Evolutionary conservation across 2,888 invertebrate genomes (phyloP), one percentile per base, ranked within the genome.

Genomic region (Synanthedon tipuliformis): DNA sequence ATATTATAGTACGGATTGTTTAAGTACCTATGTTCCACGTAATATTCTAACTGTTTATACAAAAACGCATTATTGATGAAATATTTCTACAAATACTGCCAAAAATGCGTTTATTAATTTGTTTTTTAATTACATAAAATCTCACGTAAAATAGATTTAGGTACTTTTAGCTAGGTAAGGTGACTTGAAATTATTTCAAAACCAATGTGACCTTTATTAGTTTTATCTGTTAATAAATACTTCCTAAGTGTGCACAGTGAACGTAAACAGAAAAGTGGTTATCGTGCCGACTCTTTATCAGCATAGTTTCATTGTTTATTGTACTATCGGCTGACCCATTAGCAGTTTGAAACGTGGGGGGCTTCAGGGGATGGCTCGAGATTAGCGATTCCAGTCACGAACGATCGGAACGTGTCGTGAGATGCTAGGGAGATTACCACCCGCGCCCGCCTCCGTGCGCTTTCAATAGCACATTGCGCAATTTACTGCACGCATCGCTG

Each of bases 401-500:
- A 58, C 64, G 62, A 66, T 68, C 68, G 67, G 68, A 64, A 71
- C 64, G 61, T 61, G 71, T 74, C 78, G 78, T 79, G 80, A 81
- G 78, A 81, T 80, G 68, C 63, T 62, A 68, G 69, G 64, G 62
- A 76, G 81, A 81, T 80, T 75, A 66, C 67, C 63, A 60, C 58
- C 64, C 64, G 65, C 64, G 65, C 65, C 68, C 69, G 62, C 68
- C 65, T 64, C 65, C 66, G 68, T 71, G 74, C 72, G 73, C 74
- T 75, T 78, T 78, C 75, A 74, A 76, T 78, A 75, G 70, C 73
- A 72, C 69, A 75, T 83, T 83, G 81, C 77, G 78, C 83, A 82
- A 83, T 80, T 80, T 74, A 72, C 70, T 74, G 78, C 78, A 80
- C 75, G 78, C 75, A 65, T 62, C 59, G 60, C 61, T 62, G 23